Evolutionary conservation across 37 sponge, comb jelly and placozoan genomes (phyloP), one percentile per base, ranked within the genome.

Genomic region (Corticium candelabrum): DNA sequence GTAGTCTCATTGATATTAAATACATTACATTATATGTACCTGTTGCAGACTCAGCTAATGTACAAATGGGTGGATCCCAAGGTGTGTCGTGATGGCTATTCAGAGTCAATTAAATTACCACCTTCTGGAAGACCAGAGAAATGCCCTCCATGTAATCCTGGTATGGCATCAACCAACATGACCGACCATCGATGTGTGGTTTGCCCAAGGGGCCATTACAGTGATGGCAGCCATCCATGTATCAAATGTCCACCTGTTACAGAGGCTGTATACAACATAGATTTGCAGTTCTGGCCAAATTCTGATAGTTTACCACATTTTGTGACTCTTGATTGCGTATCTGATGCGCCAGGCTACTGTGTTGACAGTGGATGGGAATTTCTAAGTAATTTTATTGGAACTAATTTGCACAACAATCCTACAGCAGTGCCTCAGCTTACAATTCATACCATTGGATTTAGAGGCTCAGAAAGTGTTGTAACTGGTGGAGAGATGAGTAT

Each of bases 201-300:
- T 50, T 50, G 62, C 21, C 62, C 62, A 11, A 50, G 21, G 62
- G 62, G 62, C 21, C 21, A 50, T 21, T 21, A n/a, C n/a, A n/a
- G n/a, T n/a, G n/a, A 50, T 50, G 62, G 62, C 62, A 50, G 62
- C 62, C n/a, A n/a, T n/a, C n/a, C n/a, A 50, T 50, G 62, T 50
- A 50, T 27, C 15, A 50, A 50, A 21, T 50, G 62, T 50, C 62
- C 62, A 21, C 62, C 62, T 50, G 62, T 27, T 27, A 50, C 62
- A 11, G 62, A 50, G 21, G 15, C 62, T 11, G 11, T 21, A 11
- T 50, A 50, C 62, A 50, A 50, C 62, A 50, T 50, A 50, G 62
- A 50, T 27, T 27, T 50, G 62, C 11, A 50, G 62, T 50, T 27
- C 21, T 50, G 11, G 11, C 62, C n/a, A n/a, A n/a, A n/a, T n/a